Evolutionary conservation across 1,140 invertebrate species (phyloP), one percentile per base, ranked within the genome.

Genomic region (Drosophila lacteicornis): DNA sequence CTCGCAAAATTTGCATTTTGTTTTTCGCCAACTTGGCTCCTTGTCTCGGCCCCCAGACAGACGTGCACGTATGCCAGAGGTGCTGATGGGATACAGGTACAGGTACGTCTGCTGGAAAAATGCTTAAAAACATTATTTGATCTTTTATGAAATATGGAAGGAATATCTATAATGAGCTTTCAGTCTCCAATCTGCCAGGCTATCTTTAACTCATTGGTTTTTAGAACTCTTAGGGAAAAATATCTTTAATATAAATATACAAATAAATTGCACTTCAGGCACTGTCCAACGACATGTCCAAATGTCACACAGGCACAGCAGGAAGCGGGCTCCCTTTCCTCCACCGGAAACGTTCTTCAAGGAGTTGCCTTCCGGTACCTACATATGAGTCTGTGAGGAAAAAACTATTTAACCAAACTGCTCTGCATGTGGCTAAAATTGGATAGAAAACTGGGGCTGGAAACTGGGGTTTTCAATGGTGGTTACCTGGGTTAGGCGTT

Each of bases 1-100:
- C 75, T 77, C 73, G 61, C 62, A 75, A 36, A 76, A 77, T 77
- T 77, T 77, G 75, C 75, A 79, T 73, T 56, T 73, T 79, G 59
- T 71, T 79, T 79, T 79, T 62, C 63, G 58, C 60, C 60, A 53
- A 75, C 45, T 53, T 51, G 40, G 47, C 43, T 46, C 60, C 63
- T 77, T 55, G 51, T 27, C 50, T 57, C 30, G 17, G 36, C 22
- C 11, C 38, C 38, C 38, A 15, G 36, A 38, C 38, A 7, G 7
- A 2, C 30, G 30, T 8, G 30, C 30, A 33, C 8, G 33, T 33
- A 11, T 33, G 33, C 0, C 33, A 33, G 9, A 36, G 33, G 27
- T 30, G 27, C 27, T 30, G 27, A 30, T 30, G 27, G 27, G 27
- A 30, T 30, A 30, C 27, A 30, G 27, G 27, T 30, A 30, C 27